A percentile compares a stretch with the other conserved stretches of the same genome.
These are phyloP conservation scores for Aphelocoma coerulescens DNA, from an alignment of 2,113 vertebrate species.

Conservation along the genomic window DNA sequence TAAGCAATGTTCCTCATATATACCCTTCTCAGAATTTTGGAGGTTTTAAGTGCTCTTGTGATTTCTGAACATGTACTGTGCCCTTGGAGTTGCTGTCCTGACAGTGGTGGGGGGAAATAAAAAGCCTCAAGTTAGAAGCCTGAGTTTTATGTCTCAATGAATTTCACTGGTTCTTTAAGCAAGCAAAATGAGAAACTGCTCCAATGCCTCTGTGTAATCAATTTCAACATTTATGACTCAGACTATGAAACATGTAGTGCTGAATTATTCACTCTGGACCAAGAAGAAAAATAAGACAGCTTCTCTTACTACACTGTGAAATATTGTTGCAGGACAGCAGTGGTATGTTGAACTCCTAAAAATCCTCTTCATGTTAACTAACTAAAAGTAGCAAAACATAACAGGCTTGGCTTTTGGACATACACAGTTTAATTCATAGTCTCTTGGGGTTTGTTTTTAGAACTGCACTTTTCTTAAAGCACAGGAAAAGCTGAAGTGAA, in stretches of 20 bases:
- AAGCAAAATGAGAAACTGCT: constrained; percentile 4
- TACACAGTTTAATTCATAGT: not conserved
- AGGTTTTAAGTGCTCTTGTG: not conserved
- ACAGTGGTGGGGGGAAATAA: not conserved
- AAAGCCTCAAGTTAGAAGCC: not conserved
- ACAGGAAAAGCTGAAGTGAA: not conserved
- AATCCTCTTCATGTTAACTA: not conserved
- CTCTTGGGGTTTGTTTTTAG: not conserved
- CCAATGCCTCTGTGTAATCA: not conserved
- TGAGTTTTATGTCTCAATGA: not conserved
- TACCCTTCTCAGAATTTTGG: not conserved
- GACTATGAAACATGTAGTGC: not conserved
- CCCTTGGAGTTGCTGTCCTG: not conserved
- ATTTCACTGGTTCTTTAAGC: constrained; percentile 13
- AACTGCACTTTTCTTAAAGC: not conserved
- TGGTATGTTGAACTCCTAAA: not conserved
- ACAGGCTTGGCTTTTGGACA: not conserved
- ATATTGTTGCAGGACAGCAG: not conserved
- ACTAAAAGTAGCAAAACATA: not conserved
- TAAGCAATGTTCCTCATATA: not conserved
- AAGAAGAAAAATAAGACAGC: not conserved
- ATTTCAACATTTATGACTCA: constrained; percentile 24
- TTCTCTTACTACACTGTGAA: not conserved
- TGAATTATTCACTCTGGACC: not conserved
- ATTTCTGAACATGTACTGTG: not conserved